phyloP scores from a whole-genome alignment of 2,113 vertebrate genomes.

The Lycaon pictus region DNA sequence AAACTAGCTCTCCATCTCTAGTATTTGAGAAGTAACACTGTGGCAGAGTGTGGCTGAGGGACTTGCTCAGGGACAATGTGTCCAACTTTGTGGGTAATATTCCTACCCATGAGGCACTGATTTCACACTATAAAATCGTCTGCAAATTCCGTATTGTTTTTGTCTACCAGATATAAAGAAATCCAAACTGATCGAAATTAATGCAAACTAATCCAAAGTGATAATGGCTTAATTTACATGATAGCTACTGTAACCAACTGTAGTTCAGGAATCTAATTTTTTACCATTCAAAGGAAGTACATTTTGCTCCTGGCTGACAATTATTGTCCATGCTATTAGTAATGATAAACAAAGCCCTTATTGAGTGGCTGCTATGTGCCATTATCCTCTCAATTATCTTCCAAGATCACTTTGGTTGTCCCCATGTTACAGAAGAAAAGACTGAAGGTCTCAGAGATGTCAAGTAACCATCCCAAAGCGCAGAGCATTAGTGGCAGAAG shows the following conservation, averaged over 20 bases:
- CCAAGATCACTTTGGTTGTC: background rate
- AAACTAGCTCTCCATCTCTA: background rate
- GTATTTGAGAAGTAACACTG: slow-evolving; percentile 37
- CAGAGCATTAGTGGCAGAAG: background rate
- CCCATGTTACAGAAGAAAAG: background rate
- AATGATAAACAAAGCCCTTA: background rate
- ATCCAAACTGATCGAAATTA: background rate
- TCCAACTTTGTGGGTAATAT: background rate
- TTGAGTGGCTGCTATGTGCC: background rate
- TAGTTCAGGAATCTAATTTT: slow-evolving; percentile 45
- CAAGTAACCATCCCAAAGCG: background rate
- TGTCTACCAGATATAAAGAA: background rate
- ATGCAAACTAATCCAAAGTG: background rate
- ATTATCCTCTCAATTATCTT: background rate
- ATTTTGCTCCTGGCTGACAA: slow-evolving; percentile 4
- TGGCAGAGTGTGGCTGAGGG: background rate
- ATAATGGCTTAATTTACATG: background rate
- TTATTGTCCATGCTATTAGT: background rate
- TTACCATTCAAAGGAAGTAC: slow-evolving; percentile 30
- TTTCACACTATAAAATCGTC: background rate
- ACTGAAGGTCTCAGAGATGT: background rate
- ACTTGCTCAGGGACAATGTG: background rate
- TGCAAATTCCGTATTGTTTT: background rate
- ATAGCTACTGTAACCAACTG: slow-evolving; percentile 37
- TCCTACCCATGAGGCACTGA: background rate